These are phyloP conservation scores for Drosophila lacicola DNA, from an alignment of 2,888 invertebrate species.

Conservation along the genomic window DNA sequence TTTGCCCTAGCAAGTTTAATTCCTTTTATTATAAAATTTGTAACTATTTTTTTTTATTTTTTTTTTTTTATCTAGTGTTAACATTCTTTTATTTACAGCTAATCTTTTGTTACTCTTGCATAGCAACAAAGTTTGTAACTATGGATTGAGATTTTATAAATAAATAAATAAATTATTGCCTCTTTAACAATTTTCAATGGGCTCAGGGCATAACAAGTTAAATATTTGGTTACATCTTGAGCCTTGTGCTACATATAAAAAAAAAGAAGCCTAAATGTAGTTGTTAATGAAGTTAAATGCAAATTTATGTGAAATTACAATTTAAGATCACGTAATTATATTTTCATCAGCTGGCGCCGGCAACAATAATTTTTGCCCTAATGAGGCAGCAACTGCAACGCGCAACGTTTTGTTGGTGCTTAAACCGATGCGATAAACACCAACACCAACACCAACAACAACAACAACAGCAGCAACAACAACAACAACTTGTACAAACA, in stretches of 20 bases:
- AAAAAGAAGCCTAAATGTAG: conserved; percentile 16
- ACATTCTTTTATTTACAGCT: no score
- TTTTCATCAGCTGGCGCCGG: conserved; percentile 39
- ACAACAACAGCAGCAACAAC: conserved; percentile 14
- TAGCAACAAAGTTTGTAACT: no score
- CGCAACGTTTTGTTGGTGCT: conserved; percentile 56
- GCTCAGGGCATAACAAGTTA: not conserved
- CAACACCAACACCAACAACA: conserved; percentile 23
- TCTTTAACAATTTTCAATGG: no score
- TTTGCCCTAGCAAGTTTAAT: no score
- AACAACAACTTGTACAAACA: conserved; percentile 21
- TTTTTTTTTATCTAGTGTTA: no score
- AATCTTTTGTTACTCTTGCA: no score
- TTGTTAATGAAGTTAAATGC: conserved; percentile 42
- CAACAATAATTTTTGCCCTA: conserved; percentile 43
- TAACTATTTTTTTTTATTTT: no score
- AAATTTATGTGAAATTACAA: conserved; percentile 37
- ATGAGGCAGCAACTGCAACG: conserved; percentile 55
- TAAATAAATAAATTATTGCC: no score
- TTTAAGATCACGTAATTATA: conserved; percentile 43
- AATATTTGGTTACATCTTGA: not conserved
- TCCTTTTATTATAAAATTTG: no score
- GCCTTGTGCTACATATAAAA: conserved; percentile 24
- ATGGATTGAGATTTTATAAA: no score
- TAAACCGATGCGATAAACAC: conserved; percentile 48